A percentile compares a stretch with the other conserved stretches of the same genome.
Evolutionary conservation across 2,113 vertebrate genomes (phyloP).

Genomic region (Oenanthe oenanthe): DNA sequence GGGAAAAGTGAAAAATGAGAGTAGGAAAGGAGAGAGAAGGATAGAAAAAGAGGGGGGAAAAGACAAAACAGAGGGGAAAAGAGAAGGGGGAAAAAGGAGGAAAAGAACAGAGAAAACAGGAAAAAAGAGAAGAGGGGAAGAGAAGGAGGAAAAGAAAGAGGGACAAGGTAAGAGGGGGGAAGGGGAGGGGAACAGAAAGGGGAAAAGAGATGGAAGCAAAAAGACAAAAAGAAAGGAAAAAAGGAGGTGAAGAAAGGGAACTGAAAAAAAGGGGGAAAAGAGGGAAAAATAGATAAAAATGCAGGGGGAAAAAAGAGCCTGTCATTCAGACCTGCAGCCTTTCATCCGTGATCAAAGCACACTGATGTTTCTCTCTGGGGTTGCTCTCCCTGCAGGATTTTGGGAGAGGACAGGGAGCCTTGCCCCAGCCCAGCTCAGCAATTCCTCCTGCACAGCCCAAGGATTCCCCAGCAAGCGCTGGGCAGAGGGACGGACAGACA

Average conservation of each 20-base stretch:
- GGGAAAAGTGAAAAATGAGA: background rate
- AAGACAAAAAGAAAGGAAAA: background rate
- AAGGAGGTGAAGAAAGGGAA: background rate
- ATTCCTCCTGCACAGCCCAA: background rate
- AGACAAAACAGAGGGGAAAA: background rate
- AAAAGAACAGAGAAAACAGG: background rate
- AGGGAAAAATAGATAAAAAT: background rate
- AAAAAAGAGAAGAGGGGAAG: background rate
- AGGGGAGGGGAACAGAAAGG: background rate
- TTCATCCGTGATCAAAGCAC: background rate
- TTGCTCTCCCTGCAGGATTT: background rate
- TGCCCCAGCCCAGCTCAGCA: background rate
- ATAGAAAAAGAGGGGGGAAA: background rate
- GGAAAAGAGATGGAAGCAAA: background rate
- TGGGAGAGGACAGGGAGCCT: background rate
- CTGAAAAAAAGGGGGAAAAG: background rate
- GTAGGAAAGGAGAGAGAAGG: background rate
- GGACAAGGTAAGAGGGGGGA: background rate
- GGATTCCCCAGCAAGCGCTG: background rate
- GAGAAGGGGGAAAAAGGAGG: rapidly evolving
- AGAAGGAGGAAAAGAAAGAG: too few species aligned
- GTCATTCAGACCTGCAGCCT: background rate
- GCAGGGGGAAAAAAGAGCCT: background rate
- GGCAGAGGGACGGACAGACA: background rate
- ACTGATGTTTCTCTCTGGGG: rapidly evolving